Percentiles rank a stretch among this genome's conserved stretches.
phyloP scores from a whole-genome alignment of 30 jellyfish, hydroid and myxozoan genomes.

The Mastigias papua region DNA sequence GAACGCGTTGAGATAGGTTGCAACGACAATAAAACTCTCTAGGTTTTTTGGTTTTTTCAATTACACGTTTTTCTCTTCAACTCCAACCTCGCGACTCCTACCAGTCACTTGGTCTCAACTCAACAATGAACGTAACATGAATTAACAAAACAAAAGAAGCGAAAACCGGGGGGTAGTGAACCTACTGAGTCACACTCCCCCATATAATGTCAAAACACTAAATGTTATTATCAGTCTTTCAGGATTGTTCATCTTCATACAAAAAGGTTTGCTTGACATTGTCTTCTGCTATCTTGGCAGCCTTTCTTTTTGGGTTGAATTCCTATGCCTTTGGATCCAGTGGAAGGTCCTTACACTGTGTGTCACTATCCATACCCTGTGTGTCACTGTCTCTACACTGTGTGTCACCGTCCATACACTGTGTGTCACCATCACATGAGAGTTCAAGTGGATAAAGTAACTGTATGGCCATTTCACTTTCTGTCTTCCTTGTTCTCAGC shows the following conservation, averaged over 20 bases:
- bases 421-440: conserved; percentile 59
- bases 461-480: conserved; percentile 69
- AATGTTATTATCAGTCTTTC: conserved; percentile 8
- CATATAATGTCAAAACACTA: conserved; percentile 13
- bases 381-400: neutral
- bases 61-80: too few relatives aligned
- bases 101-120: neutral
- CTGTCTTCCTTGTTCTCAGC: conserved; percentile 56
- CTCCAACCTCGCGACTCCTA: too few relatives aligned
- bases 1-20: too few relatives aligned
- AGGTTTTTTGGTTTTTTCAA: too few relatives aligned
- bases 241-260: conserved; percentile 1
- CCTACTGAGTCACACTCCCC: conserved; percentile 26
- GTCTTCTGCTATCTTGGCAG: conserved; percentile 1
- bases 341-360: neutral
- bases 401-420: too few relatives aligned
- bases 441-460: conserved; percentile 68
- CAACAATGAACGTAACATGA: neutral
- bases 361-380: neutral
- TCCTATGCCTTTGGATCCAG: conserved; percentile 17
- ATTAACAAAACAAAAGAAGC: neutral
- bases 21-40: too few relatives aligned
- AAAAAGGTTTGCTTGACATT: neutral
- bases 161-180: neutral
- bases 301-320: conserved; percentile 9